Conservation (phyloP, 2,888 invertebrate genomes). For the Andrena flavipes region DNA sequence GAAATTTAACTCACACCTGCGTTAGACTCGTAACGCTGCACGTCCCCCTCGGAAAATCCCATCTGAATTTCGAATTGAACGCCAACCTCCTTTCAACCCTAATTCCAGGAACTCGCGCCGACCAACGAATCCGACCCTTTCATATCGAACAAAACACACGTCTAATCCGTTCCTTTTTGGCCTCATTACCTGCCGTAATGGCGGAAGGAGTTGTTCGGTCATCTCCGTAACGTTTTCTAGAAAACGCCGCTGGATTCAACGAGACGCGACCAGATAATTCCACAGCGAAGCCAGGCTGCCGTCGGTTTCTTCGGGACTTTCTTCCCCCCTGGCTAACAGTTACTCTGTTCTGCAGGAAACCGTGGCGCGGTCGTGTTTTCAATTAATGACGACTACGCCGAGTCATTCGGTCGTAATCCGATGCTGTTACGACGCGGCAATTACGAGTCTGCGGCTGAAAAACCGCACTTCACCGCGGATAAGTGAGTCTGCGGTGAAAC, state of each 20-base stretch:
- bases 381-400: constrained; percentile 32
- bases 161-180: not conserved
- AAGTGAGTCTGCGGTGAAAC: constrained; percentile 45
- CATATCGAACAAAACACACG: not conserved
- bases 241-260: not conserved
- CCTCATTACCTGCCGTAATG: not conserved
- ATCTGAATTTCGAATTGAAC: not conserved
- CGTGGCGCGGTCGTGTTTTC: constrained; percentile 19
- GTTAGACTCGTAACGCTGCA: no score
- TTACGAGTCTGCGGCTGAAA: constrained; percentile 38
- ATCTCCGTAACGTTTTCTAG: not conserved
- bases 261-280: no score
- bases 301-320: constrained; percentile 1
- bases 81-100: not conserved
- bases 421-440: constrained; percentile 43
- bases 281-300: not conserved
- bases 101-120: not conserved
- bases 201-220: not conserved
- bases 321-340: not conserved
- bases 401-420: constrained; percentile 40
- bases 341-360: constrained; percentile 12
- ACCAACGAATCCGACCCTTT: not conserved
- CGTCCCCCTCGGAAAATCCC: no score
- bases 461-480: constrained; percentile 44
- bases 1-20: no score